Evolutionary conservation across 2,888 invertebrate species (phyloP), one percentile per base, ranked within the genome.

Genomic region (Stegophylla sp.): DNA sequence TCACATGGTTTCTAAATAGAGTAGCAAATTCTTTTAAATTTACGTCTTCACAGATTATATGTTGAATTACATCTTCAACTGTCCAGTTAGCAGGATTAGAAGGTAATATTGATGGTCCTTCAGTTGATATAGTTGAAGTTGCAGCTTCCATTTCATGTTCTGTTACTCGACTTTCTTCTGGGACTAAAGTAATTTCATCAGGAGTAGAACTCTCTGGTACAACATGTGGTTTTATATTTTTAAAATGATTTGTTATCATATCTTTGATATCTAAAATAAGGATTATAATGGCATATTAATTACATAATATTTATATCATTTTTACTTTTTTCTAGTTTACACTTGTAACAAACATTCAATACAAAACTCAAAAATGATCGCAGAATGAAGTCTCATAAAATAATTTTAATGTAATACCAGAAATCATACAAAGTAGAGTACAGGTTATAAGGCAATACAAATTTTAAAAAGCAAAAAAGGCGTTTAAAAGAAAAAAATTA

Each of bases 11-110:
- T 85, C 95, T 90, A 87, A 97, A 97, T 82, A 96, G 89, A 86
- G 97, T 97, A 0, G 96, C 94, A 87, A 97, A 95, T 0, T 92
- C 90, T 17, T 93, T 92, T 72, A 97, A 89, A 73, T 93, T 92
- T 53, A 92, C 91, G 87, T 97, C 97, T 28, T 93, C 91, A 82
- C 92, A 91, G 82, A 93, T 93, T 83, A 98, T 96, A 87, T 94
- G 94, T 83, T 93, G 92, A 85, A 97, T 96, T 82, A 97, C 97
- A 86, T 97, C 96, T 86, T 97, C 97, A 34, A 97, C 95, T 20
- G 93, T 91, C 98, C 97, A 98, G 85, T 95, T 94, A 26, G 90
- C 90, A 34, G 94, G 94, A 83, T 88, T 85, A 81, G 87, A 85
- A 59, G 88, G 86, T 82, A 89, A 88, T 83, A 85, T 88, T 83